A percentile compares a stretch with the other conserved stretches of the same genome.
phyloP scores from a whole-genome alignment of 2,113 vertebrate species.

The Passerina amoena region DNA sequence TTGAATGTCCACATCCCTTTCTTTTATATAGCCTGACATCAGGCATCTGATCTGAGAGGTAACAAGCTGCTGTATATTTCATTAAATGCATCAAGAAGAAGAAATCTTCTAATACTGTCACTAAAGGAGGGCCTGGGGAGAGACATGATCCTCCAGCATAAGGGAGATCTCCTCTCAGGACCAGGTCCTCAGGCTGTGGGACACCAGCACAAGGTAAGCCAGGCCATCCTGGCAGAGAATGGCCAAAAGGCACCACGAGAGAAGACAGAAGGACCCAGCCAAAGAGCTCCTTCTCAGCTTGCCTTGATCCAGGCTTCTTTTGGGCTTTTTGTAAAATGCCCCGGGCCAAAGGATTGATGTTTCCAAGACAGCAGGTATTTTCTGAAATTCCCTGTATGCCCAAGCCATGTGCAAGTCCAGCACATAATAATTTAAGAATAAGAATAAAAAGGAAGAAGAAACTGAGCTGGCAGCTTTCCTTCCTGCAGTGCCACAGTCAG shows the following conservation, averaged over 20 bases:
- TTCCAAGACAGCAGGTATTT: neutral
- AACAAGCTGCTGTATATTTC: neutral
- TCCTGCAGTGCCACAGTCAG: neutral
- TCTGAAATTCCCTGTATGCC: neutral
- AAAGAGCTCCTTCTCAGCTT: neutral
- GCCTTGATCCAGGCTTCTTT: neutral
- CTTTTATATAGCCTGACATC: neutral
- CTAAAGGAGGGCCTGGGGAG: neutral
- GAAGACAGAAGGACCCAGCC: neutral
- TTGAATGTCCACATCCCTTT: neutral
- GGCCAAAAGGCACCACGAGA: fast-evolving
- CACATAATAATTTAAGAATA: neutral
- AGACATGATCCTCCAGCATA: neutral
- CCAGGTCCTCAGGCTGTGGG: neutral
- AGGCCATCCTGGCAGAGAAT: neutral
- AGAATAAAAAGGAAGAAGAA: neutral
- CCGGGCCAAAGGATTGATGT: neutral
- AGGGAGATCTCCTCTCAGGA: neutral
- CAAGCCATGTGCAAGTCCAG: neutral
- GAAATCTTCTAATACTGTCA: neutral
- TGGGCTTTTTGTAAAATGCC: neutral
- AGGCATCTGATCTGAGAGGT: neutral
- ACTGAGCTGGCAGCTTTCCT: neutral
- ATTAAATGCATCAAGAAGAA: neutral
- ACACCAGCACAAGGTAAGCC: neutral